Evolutionary conservation across 2,113 vertebrate species (phyloP), one percentile per base, ranked within the genome.

Genomic region (Microcebus murinus): DNA sequence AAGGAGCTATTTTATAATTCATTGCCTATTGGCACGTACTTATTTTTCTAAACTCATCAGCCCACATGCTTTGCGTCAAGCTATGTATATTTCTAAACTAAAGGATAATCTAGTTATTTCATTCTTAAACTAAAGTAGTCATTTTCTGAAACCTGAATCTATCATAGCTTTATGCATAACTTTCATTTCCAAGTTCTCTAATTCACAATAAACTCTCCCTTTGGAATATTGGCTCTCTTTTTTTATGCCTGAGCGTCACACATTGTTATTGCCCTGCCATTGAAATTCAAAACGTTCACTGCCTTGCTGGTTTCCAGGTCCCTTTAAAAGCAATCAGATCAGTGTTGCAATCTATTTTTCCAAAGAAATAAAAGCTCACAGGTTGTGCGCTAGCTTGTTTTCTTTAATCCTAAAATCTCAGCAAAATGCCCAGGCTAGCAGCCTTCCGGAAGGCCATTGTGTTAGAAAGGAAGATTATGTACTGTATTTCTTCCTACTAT

Each of bases 371-470:
- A 98, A 98, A 97, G 96, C 97, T 98, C 98, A 96, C 93, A 97
- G 97, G 97, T 98, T 98, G 96, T 98, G 97, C 95, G 68, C 97
- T 97, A 97, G 98, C 98, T 98, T 98, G 98, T 98, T 98, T 98
- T 93, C 97, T 98, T 98, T 97, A 98, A 97, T 98, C 97, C 98
- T 98, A 97, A 98, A 98, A 98, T 97, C 97, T 98, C 95, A 89
- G 97, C 96, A 93, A 98, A 98, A 98, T 98, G 97, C 95, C 97
- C 95, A 97, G 88, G 96, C 97, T 98, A 96, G 97, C 91, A 90
- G 97, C 97, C 97, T 98, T 97, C 93, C 80, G 93, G 98, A 98
- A 98, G 96, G 67, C 97, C 91, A 68, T 97, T 98, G 96, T 98
- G 96, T 96, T 97, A 89, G 97, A 98, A 87, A 87, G 96, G 95